Evolutionary conservation across 1,140 invertebrate genomes (phyloP).

Genomic region (Melitaea cinxia): DNA sequence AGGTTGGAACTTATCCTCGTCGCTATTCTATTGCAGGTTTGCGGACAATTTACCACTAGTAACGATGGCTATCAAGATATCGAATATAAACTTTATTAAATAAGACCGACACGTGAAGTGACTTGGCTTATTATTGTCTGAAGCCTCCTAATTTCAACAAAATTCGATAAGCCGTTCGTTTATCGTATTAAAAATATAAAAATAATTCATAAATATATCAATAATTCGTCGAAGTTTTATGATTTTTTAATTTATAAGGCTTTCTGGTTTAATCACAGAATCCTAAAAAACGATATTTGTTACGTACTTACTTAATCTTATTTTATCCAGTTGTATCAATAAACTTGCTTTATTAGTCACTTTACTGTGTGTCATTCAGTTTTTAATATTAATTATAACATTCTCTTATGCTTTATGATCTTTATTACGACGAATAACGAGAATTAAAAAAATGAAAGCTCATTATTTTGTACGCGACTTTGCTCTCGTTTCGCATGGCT

Average conservation of each 20-base stretch:
- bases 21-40: too few species aligned
- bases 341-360: not conserved
- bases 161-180: not conserved
- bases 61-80: too few species aligned
- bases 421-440: not conserved
- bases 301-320: too few species aligned
- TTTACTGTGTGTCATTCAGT: too few species aligned
- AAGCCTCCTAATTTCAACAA: not conserved
- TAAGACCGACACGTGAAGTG: too few species aligned
- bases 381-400: not conserved
- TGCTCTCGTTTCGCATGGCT: not conserved
- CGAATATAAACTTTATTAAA: too few species aligned
- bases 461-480: not conserved
- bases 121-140: not conserved
- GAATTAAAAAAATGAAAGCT: constrained; percentile 3
- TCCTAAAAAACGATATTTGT: not conserved
- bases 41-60: too few species aligned
- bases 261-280: not conserved
- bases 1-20: too few species aligned
- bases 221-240: not conserved
- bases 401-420: not conserved
- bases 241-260: not conserved
- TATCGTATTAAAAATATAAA: not conserved
- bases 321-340: too few species aligned
- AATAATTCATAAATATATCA: not conserved